Evolutionary conservation across 2,888 invertebrate genomes (phyloP), one percentile per base, ranked within the genome.

Genomic region (Gandaritis pyraliata): DNA sequence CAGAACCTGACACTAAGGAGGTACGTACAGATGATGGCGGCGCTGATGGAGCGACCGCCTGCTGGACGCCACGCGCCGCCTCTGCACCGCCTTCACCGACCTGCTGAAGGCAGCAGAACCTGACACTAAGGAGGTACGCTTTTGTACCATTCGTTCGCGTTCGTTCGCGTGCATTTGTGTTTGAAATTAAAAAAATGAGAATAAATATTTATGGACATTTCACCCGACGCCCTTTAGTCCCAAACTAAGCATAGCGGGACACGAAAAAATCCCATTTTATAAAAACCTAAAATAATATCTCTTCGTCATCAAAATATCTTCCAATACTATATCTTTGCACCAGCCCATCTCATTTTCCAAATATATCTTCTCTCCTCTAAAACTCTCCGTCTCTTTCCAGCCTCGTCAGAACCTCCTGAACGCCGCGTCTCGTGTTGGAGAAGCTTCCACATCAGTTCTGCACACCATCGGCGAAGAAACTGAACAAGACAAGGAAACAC

Each of bases 361-460:
- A 13, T 16, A 18, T 23, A 12, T 23, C 23, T 16, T 16, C 15
- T 18, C 7, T 36, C n/a, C n/a, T 39, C 33, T 48, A 36, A 52
- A 30, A 12, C 15, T 12, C 1, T 8, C 10, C 52, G 2, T 61
- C 45, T 59, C 16, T 47, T 84, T 86, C 61, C 92, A 96, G 95
- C 97, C 98, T 0, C 95, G 98, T 11, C 98, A 98, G 89, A 97
- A 95, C 82, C 94, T 99, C 36, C 94, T 99, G 53, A 97, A 97
- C 83, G 99, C 99, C 0, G 99, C 99, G 0, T 98, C 98, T 12
- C 94, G 97, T 66, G 98, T 99, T 49, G 99, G 99, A 10, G 99
- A 99, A 84, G 98, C 98, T 0, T 98, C 98, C 61, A 97, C 98
- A 50, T 96, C 97, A 76, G 97, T 99, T 0, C 94, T 99, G 55